These are phyloP conservation scores for Leptosomus discolor DNA, from an alignment of 2,113 vertebrate species.

Conservation along the genomic window DNA sequence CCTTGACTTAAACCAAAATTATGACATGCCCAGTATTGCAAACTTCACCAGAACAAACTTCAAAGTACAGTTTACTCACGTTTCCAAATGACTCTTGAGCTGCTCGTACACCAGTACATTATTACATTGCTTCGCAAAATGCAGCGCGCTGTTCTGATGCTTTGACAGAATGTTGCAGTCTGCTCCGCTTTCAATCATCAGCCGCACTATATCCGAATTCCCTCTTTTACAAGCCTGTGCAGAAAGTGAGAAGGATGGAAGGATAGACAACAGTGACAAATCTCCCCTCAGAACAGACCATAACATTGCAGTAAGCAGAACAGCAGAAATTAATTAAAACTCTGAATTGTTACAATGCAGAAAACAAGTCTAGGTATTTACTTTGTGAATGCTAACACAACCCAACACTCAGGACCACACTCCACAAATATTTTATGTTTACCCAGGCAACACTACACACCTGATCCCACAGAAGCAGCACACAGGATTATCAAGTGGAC, in stretches of 20 bases:
- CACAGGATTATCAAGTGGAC: background rate
- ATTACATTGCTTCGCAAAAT: slow-evolving; percentile 91
- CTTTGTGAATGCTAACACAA: background rate
- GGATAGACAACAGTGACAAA: background rate
- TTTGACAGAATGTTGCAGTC: slow-evolving; percentile 95
- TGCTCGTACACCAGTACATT: slow-evolving; percentile 86
- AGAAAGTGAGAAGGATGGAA: background rate
- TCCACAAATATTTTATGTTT: background rate
- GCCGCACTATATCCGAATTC: slow-evolving; percentile 90
- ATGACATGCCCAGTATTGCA: background rate
- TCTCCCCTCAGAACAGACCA: rapidly evolving
- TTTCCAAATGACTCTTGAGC: slow-evolving; percentile 86
- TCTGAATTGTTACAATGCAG: background rate
- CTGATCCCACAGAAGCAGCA: background rate
- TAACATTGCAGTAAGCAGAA: background rate
- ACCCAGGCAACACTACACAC: background rate
- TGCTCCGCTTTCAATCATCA: slow-evolving; percentile 91
- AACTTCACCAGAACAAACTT: background rate
- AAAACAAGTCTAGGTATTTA: background rate
- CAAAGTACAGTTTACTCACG: slow-evolving; percentile 76
- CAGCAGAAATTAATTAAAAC: background rate
- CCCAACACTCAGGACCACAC: background rate
- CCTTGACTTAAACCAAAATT: background rate
- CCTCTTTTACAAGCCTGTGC: slow-evolving; percentile 92
- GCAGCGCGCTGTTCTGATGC: slow-evolving; percentile 87